Percentiles rank a stretch among this genome's conserved stretches.
phyloP scores from a whole-genome alignment of 2,797 vertebrate species.

The Myotis daubentonii region DNA sequence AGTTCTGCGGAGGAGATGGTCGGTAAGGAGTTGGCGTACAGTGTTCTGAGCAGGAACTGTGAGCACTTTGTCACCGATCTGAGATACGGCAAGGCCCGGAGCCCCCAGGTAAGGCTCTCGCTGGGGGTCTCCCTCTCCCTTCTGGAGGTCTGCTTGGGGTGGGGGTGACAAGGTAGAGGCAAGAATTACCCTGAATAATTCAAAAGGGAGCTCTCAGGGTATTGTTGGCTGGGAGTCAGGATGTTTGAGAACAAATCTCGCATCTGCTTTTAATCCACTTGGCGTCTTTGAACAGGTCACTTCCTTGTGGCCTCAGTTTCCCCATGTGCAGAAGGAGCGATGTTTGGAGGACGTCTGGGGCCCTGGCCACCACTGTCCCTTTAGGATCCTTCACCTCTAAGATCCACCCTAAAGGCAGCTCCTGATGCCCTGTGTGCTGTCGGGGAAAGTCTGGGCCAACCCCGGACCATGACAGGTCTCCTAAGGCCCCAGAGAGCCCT shows the following conservation, averaged over 20 bases:
- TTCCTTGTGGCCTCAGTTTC: neutral
- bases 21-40: neutral
- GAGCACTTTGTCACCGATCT: constrained; percentile 24
- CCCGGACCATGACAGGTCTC: neutral
- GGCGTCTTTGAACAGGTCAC: too few relatives aligned
- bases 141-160: neutral
- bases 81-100: constrained; percentile 70
- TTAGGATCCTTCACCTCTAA: neutral
- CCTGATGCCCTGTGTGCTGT: neutral
- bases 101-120: constrained; percentile 83
- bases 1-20: neutral
- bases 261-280: too few relatives aligned
- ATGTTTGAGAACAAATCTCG: neutral
- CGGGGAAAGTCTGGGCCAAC: neutral
- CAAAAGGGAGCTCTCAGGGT: too few relatives aligned
- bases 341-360: neutral
- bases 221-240: neutral
- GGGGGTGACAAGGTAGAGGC: neutral
- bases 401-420: neutral
- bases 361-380: neutral
- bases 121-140: neutral
- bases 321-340: neutral
- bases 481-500: neutral
- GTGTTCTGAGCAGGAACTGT: neutral
- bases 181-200: too few relatives aligned